Evolutionary conservation across 2,113 vertebrate genomes (phyloP), one percentile per base, ranked within the genome.

Genomic region (Elachura formosa): DNA sequence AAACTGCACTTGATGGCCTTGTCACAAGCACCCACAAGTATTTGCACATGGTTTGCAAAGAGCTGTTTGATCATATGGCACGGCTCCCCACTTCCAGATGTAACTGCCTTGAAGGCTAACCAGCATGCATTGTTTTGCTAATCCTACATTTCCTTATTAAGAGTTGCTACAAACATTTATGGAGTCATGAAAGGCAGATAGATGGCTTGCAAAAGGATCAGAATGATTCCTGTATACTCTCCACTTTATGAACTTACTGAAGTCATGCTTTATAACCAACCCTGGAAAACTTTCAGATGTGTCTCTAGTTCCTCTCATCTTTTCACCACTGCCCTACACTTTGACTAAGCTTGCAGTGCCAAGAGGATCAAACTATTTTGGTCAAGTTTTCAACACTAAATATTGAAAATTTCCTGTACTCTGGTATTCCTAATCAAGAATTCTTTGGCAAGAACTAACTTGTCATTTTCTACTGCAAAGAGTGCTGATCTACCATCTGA

Each of bases 111-210:
- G 48, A 86, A 92, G 68, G 64, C 76, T 78, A 90, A 93, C 56
- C 76, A 68, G 63, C 63, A 52, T 2, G 33, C 68, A 59, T 61
- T 93, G 73, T 84, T 93, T 75, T 12, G 10, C 67, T 94, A 95
- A 93, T 88, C 87, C 71, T 93, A 95, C 91, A 90, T 93, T 97
- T 96, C 93, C 87, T 91, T 91, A 95, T 96, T 91, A 95, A 96
- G 67, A 93, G 34, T 28, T 55, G 85, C 56, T 71, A 92, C 87
- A 83, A 67, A 73, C 38, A 88, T 95, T 91, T 96, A 96, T 86
- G 90, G 67, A 86, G 88, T 93, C 87, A 75, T 95, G 93, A 96
- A 96, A 95, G 82, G 55, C 75, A 88, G 94, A 94, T 91, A 88
- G 72, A 94, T 41, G 68, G 72, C 56, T 92, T 87, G 76, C 82